These are phyloP conservation scores for Pardalotus punctatus DNA, from an alignment of 2,113 vertebrate species.

Conservation along the genomic window DNA sequence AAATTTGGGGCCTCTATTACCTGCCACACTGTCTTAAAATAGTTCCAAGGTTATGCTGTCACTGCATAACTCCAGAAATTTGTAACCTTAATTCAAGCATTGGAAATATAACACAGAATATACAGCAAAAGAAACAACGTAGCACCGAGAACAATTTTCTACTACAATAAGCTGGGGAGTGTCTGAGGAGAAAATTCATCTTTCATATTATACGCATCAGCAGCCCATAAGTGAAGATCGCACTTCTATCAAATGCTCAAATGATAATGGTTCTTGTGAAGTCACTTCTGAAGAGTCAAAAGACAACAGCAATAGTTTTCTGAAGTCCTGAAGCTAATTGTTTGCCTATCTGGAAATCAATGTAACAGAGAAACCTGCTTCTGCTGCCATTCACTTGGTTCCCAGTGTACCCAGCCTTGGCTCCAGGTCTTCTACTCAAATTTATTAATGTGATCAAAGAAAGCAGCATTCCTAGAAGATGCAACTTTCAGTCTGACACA, in stretches of 20 bases:
- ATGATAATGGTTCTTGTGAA: neutral
- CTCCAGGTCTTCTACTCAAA: neutral
- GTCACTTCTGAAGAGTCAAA: neutral
- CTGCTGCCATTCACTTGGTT: neutral
- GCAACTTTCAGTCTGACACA: neutral
- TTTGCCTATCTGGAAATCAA: neutral
- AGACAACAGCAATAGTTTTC: neutral
- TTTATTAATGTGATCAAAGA: neutral
- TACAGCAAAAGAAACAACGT: neutral
- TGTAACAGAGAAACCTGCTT: neutral
- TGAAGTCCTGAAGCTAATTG: neutral
- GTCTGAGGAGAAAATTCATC: constrained; percentile 28
- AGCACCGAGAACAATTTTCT: constrained; percentile 16
- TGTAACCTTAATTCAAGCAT: constrained; percentile 5
- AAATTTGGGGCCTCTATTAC: constrained; percentile 6
- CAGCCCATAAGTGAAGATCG: neutral
- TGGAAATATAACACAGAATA: neutral
- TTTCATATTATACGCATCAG: neutral
- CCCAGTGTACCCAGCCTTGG: neutral
- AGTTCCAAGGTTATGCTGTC: constrained; percentile 50
- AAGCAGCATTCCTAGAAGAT: neutral
- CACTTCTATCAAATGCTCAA: neutral
- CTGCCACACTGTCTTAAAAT: neutral
- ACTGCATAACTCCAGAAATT: neutral
- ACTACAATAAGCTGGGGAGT: neutral